Percentiles rank a stretch among this genome's conserved stretches.
phyloP scores from a whole-genome alignment of 2,113 vertebrate genomes.

The Cromileptes altivelis region DNA sequence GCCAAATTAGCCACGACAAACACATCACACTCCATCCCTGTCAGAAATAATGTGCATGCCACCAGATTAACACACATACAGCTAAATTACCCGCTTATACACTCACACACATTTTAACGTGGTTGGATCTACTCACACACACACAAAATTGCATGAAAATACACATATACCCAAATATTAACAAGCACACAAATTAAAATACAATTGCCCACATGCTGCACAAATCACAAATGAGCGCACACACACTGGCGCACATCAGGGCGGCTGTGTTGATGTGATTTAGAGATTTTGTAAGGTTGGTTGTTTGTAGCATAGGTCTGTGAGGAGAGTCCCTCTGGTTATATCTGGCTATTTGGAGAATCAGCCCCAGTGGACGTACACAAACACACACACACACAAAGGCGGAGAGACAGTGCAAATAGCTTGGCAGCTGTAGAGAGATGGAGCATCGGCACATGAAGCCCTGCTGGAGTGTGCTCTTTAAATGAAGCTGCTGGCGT shows the following conservation, averaged over 20 bases:
- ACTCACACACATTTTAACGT: background rate
- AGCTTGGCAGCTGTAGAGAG: slow-evolving; percentile 32
- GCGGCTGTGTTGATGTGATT: slow-evolving; percentile 30
- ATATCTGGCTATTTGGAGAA: slow-evolving; percentile 34
- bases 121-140: background rate
- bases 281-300: slow-evolving; percentile 39
- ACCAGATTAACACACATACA: slow-evolving; percentile 64
- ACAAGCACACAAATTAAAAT: background rate
- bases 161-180: background rate
- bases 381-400: slow-evolving; percentile 6
- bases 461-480: slow-evolving; percentile 25
- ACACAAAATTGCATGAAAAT: background rate
- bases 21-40: slow-evolving; percentile 76
- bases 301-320: slow-evolving; percentile 45
- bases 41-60: slow-evolving; percentile 74
- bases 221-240: background rate
- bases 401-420: slow-evolving; percentile 37
- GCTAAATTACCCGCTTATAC: slow-evolving; percentile 28
- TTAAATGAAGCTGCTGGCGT: slow-evolving; percentile 49
- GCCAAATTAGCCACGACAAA: slow-evolving; percentile 77
- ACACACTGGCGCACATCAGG: slow-evolving; percentile 2
- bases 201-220: background rate
- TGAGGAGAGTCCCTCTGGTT: slow-evolving; percentile 39
- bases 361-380: slow-evolving; percentile 7
- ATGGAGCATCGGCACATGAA: slow-evolving; percentile 5